Conservation (phyloP, 35 echinoderm and acorn worm genomes). For the Hemicentrotus pulcherrimus region DNA sequence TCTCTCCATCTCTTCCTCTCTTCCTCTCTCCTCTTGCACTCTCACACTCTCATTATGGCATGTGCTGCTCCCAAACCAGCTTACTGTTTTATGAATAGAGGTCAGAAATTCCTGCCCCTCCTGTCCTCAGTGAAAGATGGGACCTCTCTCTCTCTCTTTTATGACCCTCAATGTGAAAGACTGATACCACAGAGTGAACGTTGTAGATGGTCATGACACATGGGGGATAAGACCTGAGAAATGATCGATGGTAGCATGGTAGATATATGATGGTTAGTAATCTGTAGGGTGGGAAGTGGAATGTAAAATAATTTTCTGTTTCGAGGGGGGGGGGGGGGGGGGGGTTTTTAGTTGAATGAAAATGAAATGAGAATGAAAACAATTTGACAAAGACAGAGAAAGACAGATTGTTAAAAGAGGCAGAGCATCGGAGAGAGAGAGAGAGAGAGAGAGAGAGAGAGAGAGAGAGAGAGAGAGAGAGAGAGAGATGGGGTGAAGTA, state of each 20-base stretch:
- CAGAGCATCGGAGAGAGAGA: too few species aligned
- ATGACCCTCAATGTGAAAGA: background rate
- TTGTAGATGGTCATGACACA: background rate
- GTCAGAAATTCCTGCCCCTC: background rate
- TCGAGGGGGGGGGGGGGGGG: background rate
- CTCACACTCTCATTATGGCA: background rate
- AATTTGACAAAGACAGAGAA: too few species aligned
- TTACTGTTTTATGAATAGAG: background rate
- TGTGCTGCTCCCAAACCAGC: background rate
- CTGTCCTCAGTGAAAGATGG: background rate
- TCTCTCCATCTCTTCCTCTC: too few species aligned
- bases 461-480: too few species aligned
- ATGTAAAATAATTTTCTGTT: background rate
- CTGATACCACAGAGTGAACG: background rate
- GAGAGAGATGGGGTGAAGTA: too few species aligned
- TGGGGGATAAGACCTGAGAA: background rate
- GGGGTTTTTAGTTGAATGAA: background rate
- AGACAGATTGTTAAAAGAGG: too few species aligned
- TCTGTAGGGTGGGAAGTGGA: background rate
- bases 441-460: too few species aligned
- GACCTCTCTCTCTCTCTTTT: background rate
- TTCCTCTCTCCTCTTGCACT: too few species aligned
- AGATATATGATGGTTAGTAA: background rate
- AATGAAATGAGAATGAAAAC: too few species aligned
- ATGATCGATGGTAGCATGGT: background rate